Percentiles rank a stretch among this genome's conserved stretches.
Conservation (phyloP, 2,113 vertebrate species). For the Myanophis thanlyinensis region DNA sequence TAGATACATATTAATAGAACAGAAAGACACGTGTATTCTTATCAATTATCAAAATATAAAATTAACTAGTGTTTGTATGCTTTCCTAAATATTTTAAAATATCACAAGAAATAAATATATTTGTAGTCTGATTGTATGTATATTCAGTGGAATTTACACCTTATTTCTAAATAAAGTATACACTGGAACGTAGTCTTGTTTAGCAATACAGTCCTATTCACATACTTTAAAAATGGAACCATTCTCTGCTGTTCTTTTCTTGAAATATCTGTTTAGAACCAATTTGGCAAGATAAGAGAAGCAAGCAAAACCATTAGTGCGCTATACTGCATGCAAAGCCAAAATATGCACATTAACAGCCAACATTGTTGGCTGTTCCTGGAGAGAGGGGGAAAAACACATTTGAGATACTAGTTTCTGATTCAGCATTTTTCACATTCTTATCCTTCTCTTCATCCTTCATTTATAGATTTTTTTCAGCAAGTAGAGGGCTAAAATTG, state of each 20-base stretch:
- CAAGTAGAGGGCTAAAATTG: slow-evolving; percentile 3
- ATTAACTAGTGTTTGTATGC: not conserved
- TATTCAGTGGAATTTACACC: not conserved
- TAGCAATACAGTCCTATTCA: not conserved
- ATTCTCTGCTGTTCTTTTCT: not conserved
- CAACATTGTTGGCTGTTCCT: not conserved
- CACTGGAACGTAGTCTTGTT: not conserved
- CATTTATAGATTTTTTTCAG: slow-evolving; percentile 11
- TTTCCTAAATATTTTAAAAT: not conserved
- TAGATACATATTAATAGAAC: not conserved
- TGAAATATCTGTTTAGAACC: not conserved
- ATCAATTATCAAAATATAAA: not conserved
- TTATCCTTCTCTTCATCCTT: not conserved
- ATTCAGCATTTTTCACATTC: slow-evolving; percentile 2
- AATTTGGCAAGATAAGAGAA: not conserved
- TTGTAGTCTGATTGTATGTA: not conserved
- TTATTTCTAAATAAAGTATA: not conserved
- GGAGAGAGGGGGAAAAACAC: not conserved
- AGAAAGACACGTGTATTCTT: not conserved
- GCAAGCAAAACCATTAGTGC: not conserved
- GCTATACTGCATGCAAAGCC: slow-evolving; percentile 3
- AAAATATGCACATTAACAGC: not conserved
- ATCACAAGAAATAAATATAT: not conserved
- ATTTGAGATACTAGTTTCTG: not conserved
- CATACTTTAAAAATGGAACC: not conserved